Conservation (phyloP, 1,140 invertebrate genomes). For the Plutomurus gul region DNA sequence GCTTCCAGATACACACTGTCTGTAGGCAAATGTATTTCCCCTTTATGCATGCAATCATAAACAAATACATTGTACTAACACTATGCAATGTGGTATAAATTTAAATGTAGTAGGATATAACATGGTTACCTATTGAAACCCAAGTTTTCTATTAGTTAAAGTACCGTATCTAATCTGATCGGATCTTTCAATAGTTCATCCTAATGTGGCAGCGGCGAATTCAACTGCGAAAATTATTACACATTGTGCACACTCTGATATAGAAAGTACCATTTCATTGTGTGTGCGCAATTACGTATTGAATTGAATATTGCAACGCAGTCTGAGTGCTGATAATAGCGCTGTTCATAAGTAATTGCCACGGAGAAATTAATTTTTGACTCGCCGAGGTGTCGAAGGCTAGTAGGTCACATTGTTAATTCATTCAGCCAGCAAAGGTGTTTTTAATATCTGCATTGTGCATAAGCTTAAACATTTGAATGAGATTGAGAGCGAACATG, state of each 20-base stretch:
- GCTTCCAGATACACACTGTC: too few relatives aligned
- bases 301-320: background rate
- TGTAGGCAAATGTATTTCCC: too few relatives aligned
- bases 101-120: too few relatives aligned
- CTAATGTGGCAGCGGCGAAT: background rate
- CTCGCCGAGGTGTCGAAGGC: background rate
- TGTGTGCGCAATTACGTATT: background rate
- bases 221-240: background rate
- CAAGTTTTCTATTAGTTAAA: background rate
- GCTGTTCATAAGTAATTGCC: background rate
- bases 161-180: background rate
- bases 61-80: too few relatives aligned
- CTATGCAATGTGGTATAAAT: too few relatives aligned
- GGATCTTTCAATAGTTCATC: background rate
- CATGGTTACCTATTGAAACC: too few relatives aligned
- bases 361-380: conserved; percentile 4
- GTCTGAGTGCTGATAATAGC: background rate
- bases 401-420: conserved; percentile 1
- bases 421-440: too few relatives aligned
- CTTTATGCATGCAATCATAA: too few relatives aligned
- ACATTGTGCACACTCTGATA: too few relatives aligned
- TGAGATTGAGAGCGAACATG: too few relatives aligned
- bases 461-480: too few relatives aligned
- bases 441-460: too few relatives aligned
- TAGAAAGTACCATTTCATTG: background rate